Conservation (phyloP, 92 coral and sea anemone species). For the Porites lobata region DNA sequence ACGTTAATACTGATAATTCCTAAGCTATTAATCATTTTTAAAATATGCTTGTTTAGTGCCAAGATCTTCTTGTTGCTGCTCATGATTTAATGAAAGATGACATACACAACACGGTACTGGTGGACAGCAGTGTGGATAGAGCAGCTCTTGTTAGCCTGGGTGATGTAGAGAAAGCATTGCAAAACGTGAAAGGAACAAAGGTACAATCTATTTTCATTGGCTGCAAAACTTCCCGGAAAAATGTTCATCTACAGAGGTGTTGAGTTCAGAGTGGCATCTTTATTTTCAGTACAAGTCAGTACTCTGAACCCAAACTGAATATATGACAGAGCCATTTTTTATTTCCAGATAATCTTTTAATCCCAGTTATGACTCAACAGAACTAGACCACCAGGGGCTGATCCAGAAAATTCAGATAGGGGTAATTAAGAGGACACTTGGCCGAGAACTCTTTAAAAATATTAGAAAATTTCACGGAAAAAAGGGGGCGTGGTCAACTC, state of each 20-base stretch:
- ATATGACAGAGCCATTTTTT: too few species aligned
- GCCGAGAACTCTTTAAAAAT: too few species aligned
- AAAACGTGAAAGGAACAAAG: constrained; percentile 58
- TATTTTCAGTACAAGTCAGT: too few species aligned
- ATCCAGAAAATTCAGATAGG: too few species aligned
- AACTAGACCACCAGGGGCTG: too few species aligned
- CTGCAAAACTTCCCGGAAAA: not conserved
- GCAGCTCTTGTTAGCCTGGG: constrained; percentile 74
- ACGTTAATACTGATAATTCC: not conserved
- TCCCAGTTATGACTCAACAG: too few species aligned
- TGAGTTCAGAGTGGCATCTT: too few species aligned
- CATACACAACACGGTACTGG: constrained; percentile 82
- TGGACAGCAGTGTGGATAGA: constrained; percentile 74
- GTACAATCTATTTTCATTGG: not conserved
- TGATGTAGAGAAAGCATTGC: constrained; percentile 70
- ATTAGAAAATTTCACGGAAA: too few species aligned
- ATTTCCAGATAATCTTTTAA: too few species aligned
- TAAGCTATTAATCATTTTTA: not conserved
- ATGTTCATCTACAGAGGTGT: not conserved
- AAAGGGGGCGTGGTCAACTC: too few species aligned
- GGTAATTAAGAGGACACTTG: too few species aligned
- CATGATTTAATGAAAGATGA: constrained; percentile 96
- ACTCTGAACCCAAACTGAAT: too few species aligned
- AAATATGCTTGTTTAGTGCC: constrained; percentile 69
- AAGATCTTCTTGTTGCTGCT: constrained; percentile 93